Evolutionary conservation across 92 coral and sea anemone genomes (phyloP).

Genomic region (Umimayanthus kanabou): DNA sequence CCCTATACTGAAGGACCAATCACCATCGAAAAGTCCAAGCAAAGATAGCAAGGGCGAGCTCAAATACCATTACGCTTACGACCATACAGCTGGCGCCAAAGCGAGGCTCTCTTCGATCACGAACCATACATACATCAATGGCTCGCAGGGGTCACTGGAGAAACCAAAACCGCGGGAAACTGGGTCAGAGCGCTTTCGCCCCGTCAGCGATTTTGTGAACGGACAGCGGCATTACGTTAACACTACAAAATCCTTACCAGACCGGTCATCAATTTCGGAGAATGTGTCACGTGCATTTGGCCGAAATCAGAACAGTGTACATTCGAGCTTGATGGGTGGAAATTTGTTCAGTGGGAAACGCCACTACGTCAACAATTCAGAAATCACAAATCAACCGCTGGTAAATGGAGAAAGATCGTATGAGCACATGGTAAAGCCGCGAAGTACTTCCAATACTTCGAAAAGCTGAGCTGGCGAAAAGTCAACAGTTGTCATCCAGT

Average conservation of each 20-base stretch:
- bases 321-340: background rate
- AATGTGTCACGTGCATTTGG: background rate
- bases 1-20: background rate
- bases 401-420: background rate
- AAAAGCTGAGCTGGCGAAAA: background rate
- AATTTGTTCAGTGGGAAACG: background rate
- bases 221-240: slow-evolving; percentile 22
- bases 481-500: background rate
- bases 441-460: background rate
- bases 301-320: background rate
- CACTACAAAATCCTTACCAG: slow-evolving; percentile 1
- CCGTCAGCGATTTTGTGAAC: background rate
- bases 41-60: background rate
- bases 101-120: slow-evolving; percentile 5
- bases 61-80: slow-evolving; percentile 28
- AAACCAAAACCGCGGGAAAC: background rate
- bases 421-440: background rate
- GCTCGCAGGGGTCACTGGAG: slow-evolving; percentile 3
- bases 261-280: background rate
- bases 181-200: background rate
- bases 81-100: slow-evolving; percentile 9
- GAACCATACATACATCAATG: slow-evolving; percentile 34
- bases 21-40: background rate
- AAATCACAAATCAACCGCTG: background rate
- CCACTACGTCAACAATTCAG: background rate